Percentiles rank a stretch among this genome's conserved stretches.
These are phyloP conservation scores for Lethenteron camtschaticum DNA, from an alignment of 2,113 vertebrate genomes.

Conservation along the genomic window DNA sequence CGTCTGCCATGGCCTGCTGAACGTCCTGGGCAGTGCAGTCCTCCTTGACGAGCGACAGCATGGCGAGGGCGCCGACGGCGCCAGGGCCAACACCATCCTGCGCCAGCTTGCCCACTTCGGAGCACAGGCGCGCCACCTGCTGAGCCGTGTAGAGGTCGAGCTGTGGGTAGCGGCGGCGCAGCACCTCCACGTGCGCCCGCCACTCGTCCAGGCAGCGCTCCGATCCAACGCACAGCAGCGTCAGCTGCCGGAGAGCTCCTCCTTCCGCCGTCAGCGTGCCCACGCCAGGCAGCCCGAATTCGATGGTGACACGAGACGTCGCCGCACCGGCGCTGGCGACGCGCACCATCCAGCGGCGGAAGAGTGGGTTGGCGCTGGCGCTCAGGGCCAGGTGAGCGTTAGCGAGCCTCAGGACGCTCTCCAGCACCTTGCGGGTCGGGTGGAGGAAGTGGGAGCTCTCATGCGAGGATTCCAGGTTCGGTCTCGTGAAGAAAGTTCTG, in stretches of 20 bases:
- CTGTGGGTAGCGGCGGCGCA: conserved; percentile 39
- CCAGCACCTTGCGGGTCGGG: conserved; percentile 36
- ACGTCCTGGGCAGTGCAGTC: conserved; percentile 24
- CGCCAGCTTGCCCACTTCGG: conserved; percentile 23
- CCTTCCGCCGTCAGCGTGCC: conserved; percentile 24
- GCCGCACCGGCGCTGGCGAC: conserved; percentile 23
- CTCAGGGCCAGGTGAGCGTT: conserved; percentile 50
- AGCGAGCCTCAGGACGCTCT: conserved; percentile 42
- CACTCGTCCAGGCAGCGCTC: conserved; percentile 43
- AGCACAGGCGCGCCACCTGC: conserved; percentile 61
- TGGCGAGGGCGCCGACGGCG: conserved; percentile 34
- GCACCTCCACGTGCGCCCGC: conserved; percentile 35
- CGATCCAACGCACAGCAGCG: conserved; percentile 45
- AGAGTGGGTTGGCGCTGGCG: conserved; percentile 55
- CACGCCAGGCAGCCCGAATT: conserved; percentile 30
- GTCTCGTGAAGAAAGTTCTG: no score
- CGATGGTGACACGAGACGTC: conserved; percentile 23
- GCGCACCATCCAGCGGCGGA: conserved; percentile 39
- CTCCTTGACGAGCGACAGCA: conserved; percentile 55
- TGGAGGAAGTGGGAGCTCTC: no score
- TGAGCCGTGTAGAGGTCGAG: conserved; percentile 72
- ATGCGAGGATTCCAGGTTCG: no score
- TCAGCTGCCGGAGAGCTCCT: conserved; percentile 26
- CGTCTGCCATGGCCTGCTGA: conserved; percentile 13
- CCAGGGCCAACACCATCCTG: conserved; percentile 3